These are phyloP conservation scores for Teleiodes luculella DNA, from an alignment of 2,888 invertebrate species.

Conservation along the genomic window DNA sequence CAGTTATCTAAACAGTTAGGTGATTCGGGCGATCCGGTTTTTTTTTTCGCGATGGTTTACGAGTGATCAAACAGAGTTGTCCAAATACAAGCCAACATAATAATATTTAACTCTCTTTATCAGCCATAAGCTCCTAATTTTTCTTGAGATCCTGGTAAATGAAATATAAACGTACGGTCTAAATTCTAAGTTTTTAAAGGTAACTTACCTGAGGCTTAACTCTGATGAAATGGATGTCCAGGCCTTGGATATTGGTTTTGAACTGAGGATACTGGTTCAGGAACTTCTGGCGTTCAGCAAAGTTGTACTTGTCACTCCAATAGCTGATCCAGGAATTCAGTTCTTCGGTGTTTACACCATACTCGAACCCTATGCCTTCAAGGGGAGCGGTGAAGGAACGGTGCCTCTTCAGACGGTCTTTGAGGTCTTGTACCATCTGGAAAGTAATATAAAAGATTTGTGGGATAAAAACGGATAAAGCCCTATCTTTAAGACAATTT, in stretches of 20 bases:
- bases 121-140: too few species aligned
- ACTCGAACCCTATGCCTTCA: conserved; percentile 86
- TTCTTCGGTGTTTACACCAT: conserved; percentile 87
- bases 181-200: background rate
- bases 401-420: conserved; percentile 45
- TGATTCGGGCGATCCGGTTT: too few species aligned
- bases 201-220: conserved; percentile 78
- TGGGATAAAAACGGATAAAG: background rate
- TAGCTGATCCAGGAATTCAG: conserved; percentile 82
- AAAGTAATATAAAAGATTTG: conserved; percentile 18
- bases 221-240: conserved; percentile 87
- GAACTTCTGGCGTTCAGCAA: conserved; percentile 78
- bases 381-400: conserved; percentile 73
- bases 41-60: too few species aligned
- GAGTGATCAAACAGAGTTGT: too few species aligned
- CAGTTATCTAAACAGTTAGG: too few species aligned
- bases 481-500: background rate
- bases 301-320: conserved; percentile 87
- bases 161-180: background rate
- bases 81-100: too few species aligned
- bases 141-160: background rate
- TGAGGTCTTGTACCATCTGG: conserved; percentile 57
- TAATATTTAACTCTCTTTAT: too few species aligned
- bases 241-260: conserved; percentile 85
- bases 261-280: conserved; percentile 88